Evolutionary conservation across 2,113 vertebrate species (phyloP).

Genomic region (Ammodytes dubius): DNA sequence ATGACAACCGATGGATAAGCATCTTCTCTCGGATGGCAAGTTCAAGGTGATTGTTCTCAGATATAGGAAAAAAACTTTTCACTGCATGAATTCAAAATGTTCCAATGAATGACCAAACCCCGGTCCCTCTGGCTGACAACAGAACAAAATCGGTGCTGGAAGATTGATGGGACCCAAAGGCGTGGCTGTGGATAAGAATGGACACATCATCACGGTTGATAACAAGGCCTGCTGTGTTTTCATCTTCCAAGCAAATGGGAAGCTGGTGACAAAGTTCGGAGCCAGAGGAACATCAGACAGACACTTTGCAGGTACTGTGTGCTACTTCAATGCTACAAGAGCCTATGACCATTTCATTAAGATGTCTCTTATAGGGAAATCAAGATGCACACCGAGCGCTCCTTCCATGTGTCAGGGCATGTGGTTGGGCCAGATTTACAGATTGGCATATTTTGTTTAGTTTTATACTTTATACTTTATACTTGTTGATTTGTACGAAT

Average conservation of each 20-base stretch:
- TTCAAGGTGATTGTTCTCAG: constrained; percentile 90
- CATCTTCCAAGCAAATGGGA: constrained; percentile 97
- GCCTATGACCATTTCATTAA: not conserved
- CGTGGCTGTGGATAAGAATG: constrained; percentile 94
- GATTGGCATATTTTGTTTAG: constrained; percentile 52
- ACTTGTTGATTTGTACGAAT: constrained; percentile 28
- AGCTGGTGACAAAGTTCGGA: constrained; percentile 95
- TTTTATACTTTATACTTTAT: constrained; percentile 36
- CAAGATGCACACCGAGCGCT: not conserved
- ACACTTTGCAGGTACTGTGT: constrained; percentile 91
- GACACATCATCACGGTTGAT: constrained; percentile 96
- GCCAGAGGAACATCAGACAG: constrained; percentile 92
- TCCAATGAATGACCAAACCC: not conserved
- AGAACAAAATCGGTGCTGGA: constrained; percentile 96
- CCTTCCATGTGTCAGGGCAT: constrained; percentile 15
- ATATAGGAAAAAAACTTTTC: not conserved
- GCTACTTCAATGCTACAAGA: no score
- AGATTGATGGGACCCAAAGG: constrained; percentile 97
- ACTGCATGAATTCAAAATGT: not conserved
- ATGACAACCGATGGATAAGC: constrained; percentile 98
- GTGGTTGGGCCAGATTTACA: constrained; percentile 71
- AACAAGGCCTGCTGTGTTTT: constrained; percentile 99
- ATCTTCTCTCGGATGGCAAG: constrained; percentile 97
- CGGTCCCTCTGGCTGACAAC: not conserved
- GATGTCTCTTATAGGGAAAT: not conserved